A percentile compares a stretch with the other conserved stretches of the same genome.
phyloP scores from a whole-genome alignment of 2,797 vertebrate genomes.

The Netta rufina region DNA sequence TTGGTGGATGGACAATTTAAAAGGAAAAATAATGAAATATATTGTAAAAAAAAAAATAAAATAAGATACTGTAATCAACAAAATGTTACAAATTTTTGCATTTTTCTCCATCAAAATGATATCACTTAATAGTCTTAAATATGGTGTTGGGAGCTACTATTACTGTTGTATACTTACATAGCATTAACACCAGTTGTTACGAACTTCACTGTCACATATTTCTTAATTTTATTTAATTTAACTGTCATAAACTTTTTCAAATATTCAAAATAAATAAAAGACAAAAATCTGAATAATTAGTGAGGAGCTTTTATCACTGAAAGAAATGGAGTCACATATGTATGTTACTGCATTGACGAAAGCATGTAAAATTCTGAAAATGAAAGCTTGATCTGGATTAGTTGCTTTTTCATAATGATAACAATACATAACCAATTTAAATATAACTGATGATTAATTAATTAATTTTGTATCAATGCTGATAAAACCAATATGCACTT shows the following conservation, averaged over 20 bases:
- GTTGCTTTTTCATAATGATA: not conserved
- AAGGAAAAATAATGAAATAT: not conserved
- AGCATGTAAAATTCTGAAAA: not conserved
- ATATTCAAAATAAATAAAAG: not conserved
- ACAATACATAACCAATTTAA: not conserved
- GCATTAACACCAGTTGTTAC: not conserved
- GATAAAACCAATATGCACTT: conserved; percentile 11
- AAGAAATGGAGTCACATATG: not conserved
- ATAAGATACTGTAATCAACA: not conserved
- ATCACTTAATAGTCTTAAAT: not conserved
- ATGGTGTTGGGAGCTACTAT: not conserved
- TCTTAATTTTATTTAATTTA: not conserved
- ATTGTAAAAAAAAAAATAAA: not conserved
- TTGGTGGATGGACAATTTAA: not conserved
- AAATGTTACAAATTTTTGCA: not conserved
- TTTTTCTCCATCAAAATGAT: not conserved
- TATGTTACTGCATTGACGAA: not conserved
- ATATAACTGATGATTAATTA: not conserved
- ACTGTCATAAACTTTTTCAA: not conserved
- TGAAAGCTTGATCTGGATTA: not conserved
- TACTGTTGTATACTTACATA: not conserved
- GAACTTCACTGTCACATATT: not conserved
- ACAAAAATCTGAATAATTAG: not conserved
- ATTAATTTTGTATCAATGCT: conserved; percentile 13
- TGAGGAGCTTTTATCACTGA: not conserved